phyloP scores from a whole-genome alignment of 2,113 vertebrate species.

The Serilophus lunatus region DNA sequence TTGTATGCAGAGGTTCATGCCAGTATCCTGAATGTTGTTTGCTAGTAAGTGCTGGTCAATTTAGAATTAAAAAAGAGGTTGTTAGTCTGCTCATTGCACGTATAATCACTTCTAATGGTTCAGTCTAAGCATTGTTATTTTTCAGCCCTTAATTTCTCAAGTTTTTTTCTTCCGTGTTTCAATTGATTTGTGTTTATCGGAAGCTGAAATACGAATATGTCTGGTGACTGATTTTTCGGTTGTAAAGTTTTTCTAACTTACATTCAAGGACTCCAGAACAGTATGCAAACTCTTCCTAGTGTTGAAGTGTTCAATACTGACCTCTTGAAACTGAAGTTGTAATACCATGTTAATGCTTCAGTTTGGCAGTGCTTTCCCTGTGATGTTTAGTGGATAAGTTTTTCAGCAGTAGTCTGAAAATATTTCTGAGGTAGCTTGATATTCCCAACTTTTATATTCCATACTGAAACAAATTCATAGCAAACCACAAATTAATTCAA shows the following conservation, averaged over 20 bases:
- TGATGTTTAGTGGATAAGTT: not conserved
- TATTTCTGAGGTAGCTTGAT: not conserved
- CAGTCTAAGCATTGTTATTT: not conserved
- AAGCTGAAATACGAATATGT: not conserved
- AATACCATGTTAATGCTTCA: not conserved
- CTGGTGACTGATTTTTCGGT: not conserved
- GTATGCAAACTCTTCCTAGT: not conserved
- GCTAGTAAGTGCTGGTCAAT: not conserved
- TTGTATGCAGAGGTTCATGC: not conserved
- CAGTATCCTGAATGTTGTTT: not conserved
- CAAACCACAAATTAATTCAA: not conserved
- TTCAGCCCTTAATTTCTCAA: not conserved
- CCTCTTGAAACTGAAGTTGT: not conserved
- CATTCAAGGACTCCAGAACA: not conserved
- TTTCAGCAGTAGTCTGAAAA: not conserved
- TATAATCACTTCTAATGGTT: not conserved
- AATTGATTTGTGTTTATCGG: not conserved
- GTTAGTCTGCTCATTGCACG: not conserved
- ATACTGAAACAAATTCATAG: not conserved
- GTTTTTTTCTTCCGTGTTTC: not conserved
- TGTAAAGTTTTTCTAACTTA: not conserved
- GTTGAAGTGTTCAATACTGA: not conserved
- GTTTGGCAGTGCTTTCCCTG: not conserved
- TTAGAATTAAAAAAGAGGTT: not conserved
- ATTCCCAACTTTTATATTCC: not conserved